Conservation (phyloP, 1,140 invertebrate species). For the Melitaea cinxia region DNA sequence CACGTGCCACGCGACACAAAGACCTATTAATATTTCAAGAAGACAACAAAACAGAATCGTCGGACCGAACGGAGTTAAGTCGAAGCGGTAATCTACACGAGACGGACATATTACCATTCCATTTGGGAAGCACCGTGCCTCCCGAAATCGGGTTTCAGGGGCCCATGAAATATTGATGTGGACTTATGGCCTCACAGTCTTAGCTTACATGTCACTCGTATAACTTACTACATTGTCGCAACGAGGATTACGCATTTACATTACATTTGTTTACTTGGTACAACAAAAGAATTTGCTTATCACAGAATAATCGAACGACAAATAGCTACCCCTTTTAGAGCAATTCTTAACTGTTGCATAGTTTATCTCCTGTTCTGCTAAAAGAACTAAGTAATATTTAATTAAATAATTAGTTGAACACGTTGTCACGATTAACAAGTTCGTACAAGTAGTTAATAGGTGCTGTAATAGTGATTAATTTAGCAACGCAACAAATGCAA, state of each 20-base stretch:
- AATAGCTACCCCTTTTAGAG: too few relatives aligned
- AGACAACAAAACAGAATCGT: constrained; percentile 25
- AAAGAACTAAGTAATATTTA: too few relatives aligned
- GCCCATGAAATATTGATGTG: constrained; percentile 50
- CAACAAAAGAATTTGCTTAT: too few relatives aligned
- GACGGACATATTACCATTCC: constrained; percentile 45
- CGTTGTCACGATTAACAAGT: too few relatives aligned
- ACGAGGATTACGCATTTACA: not conserved
- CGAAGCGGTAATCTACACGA: constrained; percentile 38
- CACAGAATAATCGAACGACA: too few relatives aligned
- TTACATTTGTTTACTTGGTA: not conserved
- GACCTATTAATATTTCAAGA: constrained; percentile 35
- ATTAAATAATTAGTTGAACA: too few relatives aligned
- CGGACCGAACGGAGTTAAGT: constrained; percentile 11
- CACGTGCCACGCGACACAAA: constrained; percentile 21
- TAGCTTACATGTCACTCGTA: constrained; percentile 3
- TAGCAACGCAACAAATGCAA: too few relatives aligned
- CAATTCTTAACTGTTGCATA: too few relatives aligned
- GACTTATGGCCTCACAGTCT: constrained; percentile 27
- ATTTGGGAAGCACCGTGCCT: constrained; percentile 39
- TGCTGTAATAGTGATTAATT: too few relatives aligned
- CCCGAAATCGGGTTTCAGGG: constrained; percentile 42
- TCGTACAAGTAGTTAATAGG: too few relatives aligned
- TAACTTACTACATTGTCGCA: constrained; percentile 17
- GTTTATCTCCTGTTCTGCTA: too few relatives aligned